Base-by-base conservation (phyloP, 2,797 vertebrate species). In the Phrynocephalus vlangalii region DNA sequence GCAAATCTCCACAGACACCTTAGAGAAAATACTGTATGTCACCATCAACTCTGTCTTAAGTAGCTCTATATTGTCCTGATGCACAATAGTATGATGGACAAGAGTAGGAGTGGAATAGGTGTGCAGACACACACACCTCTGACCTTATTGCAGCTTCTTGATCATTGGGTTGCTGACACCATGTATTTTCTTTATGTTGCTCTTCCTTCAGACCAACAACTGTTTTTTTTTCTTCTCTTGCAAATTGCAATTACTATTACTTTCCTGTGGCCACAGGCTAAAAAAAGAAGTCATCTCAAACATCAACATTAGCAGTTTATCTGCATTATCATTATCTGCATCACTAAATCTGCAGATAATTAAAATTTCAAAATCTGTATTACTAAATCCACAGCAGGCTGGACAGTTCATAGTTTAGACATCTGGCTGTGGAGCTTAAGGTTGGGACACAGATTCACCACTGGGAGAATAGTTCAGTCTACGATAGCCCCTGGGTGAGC, bases 211-310 rank as follows among this genome's bases (percentile, higher is more conserved):
- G 52, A 63, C 77, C 68, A 60, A 44, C 82, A 72, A 44, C 6
- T 80, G 38, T 3, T 50, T 68, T 83, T n/a, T 83, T 56, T n/a
- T 26, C n/a, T 72, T 72, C 68, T 71, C n/a, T 72, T 83, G 48
- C 68, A n/a, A 33, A 28, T 18, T 73, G 78, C 52, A 7, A 56
- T 80, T 33, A 56, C 30, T 52, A 72, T 73, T 60, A 72, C 50
- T 78, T 52, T 30, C 60, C 63, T 73, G 48, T 24, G 28, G 30
- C 38, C 26, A 63, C 18, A 80, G 63, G 70, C 71, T 80, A 26
- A 68, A 63, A 44, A 81, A 70, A 81, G 30, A 81, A 78, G 85
- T 81, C 78, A 86, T 38, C 68, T 81, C 78, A 72, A 71, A 33
- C 50, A 73, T 60, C 79, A 48, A 28, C 52, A 73, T 80, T 86